Conservation (phyloP, 2,888 invertebrate genomes). For the Imbricaverruca yamaguchii region DNA sequence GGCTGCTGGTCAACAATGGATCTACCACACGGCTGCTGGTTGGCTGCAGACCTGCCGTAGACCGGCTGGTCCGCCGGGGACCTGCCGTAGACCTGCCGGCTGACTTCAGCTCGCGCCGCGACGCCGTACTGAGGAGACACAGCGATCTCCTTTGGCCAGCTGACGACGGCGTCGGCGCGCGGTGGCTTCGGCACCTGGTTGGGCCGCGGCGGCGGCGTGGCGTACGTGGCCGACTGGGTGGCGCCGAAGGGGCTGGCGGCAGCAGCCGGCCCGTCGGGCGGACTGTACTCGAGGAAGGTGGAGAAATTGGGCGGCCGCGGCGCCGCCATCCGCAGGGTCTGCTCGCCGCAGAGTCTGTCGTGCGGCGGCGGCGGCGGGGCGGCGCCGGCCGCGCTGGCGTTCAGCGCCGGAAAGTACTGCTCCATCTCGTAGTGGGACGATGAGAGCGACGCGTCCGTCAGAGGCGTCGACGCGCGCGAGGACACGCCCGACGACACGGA, state of each 20-base stretch:
- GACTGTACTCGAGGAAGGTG: conserved; percentile 13
- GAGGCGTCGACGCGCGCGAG: conserved; percentile 8
- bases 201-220: not conserved
- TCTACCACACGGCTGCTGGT: too few relatives aligned
- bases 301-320: conserved; percentile 21
- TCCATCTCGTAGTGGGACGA: conserved; percentile 23
- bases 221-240: not conserved
- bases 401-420: conserved; percentile 22
- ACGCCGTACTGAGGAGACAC: not conserved
- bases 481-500: conserved; percentile 29
- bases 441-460: conserved; percentile 19
- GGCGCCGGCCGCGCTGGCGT: not conserved
- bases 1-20: too few relatives aligned
- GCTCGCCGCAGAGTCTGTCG: not conserved
- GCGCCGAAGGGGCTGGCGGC: not conserved
- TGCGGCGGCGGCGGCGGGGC: not conserved
- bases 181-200: conserved; percentile 13
- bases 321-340: not conserved
- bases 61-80: too few relatives aligned
- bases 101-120: not conserved
- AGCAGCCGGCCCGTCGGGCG: not conserved
- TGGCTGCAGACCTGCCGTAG: too few relatives aligned
- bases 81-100: too few relatives aligned
- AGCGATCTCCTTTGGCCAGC: not conserved
- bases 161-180: not conserved